A percentile compares a stretch with the other conserved stretches of the same genome.
These are phyloP conservation scores for Acestrorhynchus altus DNA, from an alignment of 2,797 vertebrate species.

Conservation along the genomic window DNA sequence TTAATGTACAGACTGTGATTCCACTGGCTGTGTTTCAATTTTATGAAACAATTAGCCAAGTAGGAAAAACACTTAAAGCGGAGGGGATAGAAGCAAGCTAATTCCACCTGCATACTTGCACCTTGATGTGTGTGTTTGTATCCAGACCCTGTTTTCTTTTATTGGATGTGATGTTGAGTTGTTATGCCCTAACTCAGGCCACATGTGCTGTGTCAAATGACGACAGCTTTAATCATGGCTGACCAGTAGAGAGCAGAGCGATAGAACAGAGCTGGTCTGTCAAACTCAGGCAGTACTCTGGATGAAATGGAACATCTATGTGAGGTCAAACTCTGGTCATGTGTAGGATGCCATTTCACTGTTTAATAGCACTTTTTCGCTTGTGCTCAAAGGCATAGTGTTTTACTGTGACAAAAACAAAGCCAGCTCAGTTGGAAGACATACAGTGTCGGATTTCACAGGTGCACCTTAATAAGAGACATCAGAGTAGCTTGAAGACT, in stretches of 20 bases:
- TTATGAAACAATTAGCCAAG: background rate
- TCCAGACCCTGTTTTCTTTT: background rate
- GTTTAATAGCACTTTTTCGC: background rate
- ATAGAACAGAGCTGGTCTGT: conserved; percentile 1
- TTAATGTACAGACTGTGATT: conserved; percentile 7
- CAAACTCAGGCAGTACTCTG: background rate
- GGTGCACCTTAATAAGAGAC: background rate
- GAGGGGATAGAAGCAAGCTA: background rate
- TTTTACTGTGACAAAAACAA: background rate
- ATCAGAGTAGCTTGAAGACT: background rate
- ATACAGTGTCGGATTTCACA: background rate
- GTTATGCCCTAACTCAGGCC: conserved; percentile 11
- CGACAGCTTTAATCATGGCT: background rate
- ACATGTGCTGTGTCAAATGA: conserved; percentile 10
- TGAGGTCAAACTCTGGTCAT: background rate
- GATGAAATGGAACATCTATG: background rate
- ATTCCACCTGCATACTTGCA: background rate
- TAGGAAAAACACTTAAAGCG: background rate
- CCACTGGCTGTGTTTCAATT: background rate
- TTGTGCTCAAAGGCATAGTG: background rate
- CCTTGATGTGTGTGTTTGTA: background rate
- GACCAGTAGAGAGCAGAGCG: background rate
- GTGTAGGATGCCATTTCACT: background rate
- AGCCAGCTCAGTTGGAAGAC: background rate
- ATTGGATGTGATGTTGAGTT: background rate